Percentiles rank a stretch among this genome's conserved stretches.
Conservation (phyloP, 1,140 invertebrate species). For the Pollicipes pollicipes region DNA sequence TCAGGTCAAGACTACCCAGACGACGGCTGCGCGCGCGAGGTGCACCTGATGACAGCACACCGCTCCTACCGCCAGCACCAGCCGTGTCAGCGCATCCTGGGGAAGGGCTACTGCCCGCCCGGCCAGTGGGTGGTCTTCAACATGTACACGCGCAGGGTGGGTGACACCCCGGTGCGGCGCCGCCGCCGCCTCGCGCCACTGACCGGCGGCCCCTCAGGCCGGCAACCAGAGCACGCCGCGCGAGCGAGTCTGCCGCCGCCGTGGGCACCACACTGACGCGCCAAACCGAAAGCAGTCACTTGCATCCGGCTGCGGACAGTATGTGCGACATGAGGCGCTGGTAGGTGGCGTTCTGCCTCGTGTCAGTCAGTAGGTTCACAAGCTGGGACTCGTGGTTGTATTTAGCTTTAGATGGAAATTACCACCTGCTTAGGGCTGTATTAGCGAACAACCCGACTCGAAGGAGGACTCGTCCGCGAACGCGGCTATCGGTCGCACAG, state of each 20-base stretch:
- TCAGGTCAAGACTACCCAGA: constrained; percentile 38
- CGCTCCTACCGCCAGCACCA: constrained; percentile 1
- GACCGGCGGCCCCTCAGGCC: too few relatives aligned
- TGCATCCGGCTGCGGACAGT: too few relatives aligned
- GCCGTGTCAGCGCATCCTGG: constrained; percentile 14
- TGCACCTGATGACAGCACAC: constrained; percentile 5
- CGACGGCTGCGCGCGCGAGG: constrained; percentile 7
- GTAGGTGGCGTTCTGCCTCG: too few relatives aligned
- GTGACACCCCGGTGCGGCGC: not conserved
- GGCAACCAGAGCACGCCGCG: too few relatives aligned
- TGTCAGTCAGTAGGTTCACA: constrained; percentile 61
- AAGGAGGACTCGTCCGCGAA: constrained; percentile 36
- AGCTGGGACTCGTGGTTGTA: constrained; percentile 59
- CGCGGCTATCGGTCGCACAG: constrained; percentile 36
- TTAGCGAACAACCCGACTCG: constrained; percentile 69
- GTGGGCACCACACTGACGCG: too few relatives aligned
- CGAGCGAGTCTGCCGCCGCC: too few relatives aligned
- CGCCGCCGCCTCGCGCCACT: not conserved
- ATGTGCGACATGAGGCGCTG: too few relatives aligned
- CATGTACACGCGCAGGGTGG: constrained; percentile 15
- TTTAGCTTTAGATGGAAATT: constrained; percentile 75
- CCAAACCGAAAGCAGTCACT: too few relatives aligned
- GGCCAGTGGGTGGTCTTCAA: constrained; percentile 20
- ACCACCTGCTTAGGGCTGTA: constrained; percentile 65
- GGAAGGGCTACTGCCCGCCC: constrained; percentile 14